These are phyloP conservation scores for Cheilosia pagana DNA, from an alignment of 2,888 invertebrate species.

Conservation along the genomic window DNA sequence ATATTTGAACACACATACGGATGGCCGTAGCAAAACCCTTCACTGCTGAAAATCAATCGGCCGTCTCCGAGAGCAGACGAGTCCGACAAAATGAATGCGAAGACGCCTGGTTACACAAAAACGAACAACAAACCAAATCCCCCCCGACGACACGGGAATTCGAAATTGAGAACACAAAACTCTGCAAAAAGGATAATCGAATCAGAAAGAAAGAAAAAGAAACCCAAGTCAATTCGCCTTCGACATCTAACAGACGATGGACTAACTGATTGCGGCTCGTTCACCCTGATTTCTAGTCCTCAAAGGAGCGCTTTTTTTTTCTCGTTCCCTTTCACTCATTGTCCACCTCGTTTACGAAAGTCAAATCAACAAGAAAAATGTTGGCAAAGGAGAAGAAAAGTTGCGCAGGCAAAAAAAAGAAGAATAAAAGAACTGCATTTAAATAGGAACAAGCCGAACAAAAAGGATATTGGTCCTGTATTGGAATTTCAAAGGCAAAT, in stretches of 20 bases:
- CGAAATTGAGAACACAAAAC: constrained; percentile 54
- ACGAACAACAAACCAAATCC: constrained; percentile 31
- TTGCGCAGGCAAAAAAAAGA: constrained; percentile 14
- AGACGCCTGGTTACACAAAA: constrained; percentile 1
- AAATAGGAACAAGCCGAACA: constrained; percentile 27
- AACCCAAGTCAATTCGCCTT: constrained; percentile 24
- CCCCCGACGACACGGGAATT: constrained; percentile 53
- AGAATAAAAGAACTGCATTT: constrained; percentile 24
- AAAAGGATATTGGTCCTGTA: constrained; percentile 54
- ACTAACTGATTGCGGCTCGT: constrained; percentile 63
- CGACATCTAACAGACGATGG: constrained; percentile 57
- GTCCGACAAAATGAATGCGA: constrained; percentile 59
- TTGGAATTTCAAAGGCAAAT: constrained; percentile 60
- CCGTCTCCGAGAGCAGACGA: constrained; percentile 71
- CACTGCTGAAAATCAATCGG: constrained; percentile 77
- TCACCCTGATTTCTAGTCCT: constrained; percentile 47
- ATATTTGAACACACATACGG: constrained; percentile 25
- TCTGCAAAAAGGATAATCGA: constrained; percentile 43
- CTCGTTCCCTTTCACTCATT: constrained; percentile 27
- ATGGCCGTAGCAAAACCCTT: constrained; percentile 8
- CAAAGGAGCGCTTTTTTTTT: background rate
- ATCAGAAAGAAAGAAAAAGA: constrained; percentile 5
- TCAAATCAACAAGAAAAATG: constrained; percentile 63
- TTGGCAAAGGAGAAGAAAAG: constrained; percentile 46
- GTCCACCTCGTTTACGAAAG: constrained; percentile 43